These are phyloP conservation scores for Rhodeus uyekii DNA, from an alignment of 2,797 vertebrate genomes.

Conservation along the genomic window DNA sequence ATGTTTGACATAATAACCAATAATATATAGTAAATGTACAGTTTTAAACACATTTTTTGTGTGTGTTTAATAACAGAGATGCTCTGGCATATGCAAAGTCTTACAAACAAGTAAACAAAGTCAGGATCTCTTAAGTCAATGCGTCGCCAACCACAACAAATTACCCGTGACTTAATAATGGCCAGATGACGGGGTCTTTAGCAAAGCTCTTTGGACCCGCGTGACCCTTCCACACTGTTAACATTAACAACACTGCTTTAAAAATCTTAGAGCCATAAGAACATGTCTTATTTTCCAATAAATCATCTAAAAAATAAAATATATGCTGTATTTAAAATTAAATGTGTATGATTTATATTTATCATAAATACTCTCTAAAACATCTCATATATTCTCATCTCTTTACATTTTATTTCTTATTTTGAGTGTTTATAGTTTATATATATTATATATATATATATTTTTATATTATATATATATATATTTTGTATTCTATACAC, in stretches of 20 bases:
- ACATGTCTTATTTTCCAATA: not conserved
- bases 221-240: slow-evolving; percentile 46
- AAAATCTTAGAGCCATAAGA: not conserved
- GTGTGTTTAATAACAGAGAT: slow-evolving; percentile 25
- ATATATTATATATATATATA: too few species aligned
- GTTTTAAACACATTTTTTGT: slow-evolving; percentile 15
- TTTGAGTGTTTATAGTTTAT: not conserved
- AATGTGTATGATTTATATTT: too few species aligned
- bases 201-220: slow-evolving; percentile 54
- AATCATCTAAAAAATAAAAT: not conserved
- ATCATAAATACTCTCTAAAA: not conserved
- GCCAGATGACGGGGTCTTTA: slow-evolving; percentile 52
- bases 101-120: slow-evolving; percentile 43
- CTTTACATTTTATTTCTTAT: not conserved
- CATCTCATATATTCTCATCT: not conserved
- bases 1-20: not conserved
- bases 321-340: not conserved
- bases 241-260: slow-evolving; percentile 1
- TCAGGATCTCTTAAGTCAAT: slow-evolving; percentile 57
- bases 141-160: slow-evolving; percentile 53
- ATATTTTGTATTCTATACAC: too few species aligned
- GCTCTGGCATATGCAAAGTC: slow-evolving; percentile 30
- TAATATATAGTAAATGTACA: not conserved
- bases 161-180: slow-evolving; percentile 62
- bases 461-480: too few species aligned